phyloP scores from a whole-genome alignment of 2,888 invertebrate genomes.

The Agonopterix subpropinquella region DNA sequence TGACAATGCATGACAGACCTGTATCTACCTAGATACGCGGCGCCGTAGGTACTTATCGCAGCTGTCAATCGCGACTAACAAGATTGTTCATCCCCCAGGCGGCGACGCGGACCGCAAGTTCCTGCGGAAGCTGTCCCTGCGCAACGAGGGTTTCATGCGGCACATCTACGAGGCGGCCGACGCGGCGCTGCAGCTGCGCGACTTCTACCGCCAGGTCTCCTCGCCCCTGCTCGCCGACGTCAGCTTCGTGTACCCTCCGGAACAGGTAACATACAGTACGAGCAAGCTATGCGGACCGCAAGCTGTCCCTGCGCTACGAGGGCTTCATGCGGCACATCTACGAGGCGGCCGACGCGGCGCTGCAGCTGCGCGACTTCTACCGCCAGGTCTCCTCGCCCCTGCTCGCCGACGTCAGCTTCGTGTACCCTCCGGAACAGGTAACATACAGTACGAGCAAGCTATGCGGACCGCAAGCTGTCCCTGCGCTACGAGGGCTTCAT shows the following conservation, averaged over 20 bases:
- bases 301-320: conserved; percentile 77
- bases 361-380: conserved; percentile 81
- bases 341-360: conserved; percentile 80
- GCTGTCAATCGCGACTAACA: no score
- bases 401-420: conserved; percentile 78
- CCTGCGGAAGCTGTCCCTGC: conserved; percentile 78
- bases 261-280: no score
- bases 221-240: conserved; percentile 81
- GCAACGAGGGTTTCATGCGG: conserved; percentile 80
- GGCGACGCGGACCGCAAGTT: conserved; percentile 80
- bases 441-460: no score
- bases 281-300: conserved; percentile 81
- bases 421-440: conserved; percentile 59
- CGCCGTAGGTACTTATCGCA: no score
- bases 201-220: conserved; percentile 81
- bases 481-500: conserved; percentile 80
- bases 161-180: conserved; percentile 84
- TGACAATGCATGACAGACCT: no score
- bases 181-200: conserved; percentile 78
- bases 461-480: conserved; percentile 79
- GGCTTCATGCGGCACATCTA: conserved; percentile 84
- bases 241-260: conserved; percentile 76
- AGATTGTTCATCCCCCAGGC: conserved; percentile 37
- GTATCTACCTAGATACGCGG: no score
- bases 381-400: conserved; percentile 81